Percentiles rank a stretch among this genome's conserved stretches.
phyloP scores from a whole-genome alignment of 2,888 invertebrate genomes.

The Orchestes rusci region DNA sequence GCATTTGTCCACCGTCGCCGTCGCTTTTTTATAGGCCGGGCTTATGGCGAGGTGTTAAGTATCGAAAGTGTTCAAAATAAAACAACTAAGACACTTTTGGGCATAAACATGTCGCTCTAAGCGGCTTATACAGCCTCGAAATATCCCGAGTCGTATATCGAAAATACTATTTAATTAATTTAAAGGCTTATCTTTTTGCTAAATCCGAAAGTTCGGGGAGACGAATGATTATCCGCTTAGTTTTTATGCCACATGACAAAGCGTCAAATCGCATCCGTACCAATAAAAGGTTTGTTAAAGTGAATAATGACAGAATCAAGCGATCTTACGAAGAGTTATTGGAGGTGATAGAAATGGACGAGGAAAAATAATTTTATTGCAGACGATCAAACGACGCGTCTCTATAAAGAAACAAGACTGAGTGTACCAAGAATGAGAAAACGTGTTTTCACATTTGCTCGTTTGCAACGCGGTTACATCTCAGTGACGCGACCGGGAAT shows the following conservation, averaged over 20 bases:
- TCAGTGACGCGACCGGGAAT: constrained; percentile 29
- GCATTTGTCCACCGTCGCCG: no score
- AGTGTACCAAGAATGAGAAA: constrained; percentile 31
- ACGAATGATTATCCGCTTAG: no score
- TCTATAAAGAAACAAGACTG: constrained; percentile 17
- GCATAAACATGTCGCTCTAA: constrained; percentile 25
- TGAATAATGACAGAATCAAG: no score
- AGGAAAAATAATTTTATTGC: no score
- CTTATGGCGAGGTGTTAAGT: constrained; percentile 24
- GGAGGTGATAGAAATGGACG: no score
- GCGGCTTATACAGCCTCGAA: constrained; percentile 22
- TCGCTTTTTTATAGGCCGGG: no score
- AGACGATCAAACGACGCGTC: no score
- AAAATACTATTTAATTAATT: constrained; percentile 25
- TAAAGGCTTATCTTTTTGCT: constrained; percentile 18
- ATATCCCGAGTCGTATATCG: constrained; percentile 16
- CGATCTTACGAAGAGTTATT: no score
- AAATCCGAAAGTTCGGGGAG: constrained; percentile 12
- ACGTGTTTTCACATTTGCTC: constrained; percentile 34
- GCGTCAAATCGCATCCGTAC: no score
- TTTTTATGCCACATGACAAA: no score
- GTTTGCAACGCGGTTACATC: constrained; percentile 32
- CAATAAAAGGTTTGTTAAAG: no score
- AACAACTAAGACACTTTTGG: constrained; percentile 13
- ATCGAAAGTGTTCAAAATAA: constrained; percentile 25